phyloP scores from a whole-genome alignment of 2,888 invertebrate species.

The Heteropelma amictum region DNA sequence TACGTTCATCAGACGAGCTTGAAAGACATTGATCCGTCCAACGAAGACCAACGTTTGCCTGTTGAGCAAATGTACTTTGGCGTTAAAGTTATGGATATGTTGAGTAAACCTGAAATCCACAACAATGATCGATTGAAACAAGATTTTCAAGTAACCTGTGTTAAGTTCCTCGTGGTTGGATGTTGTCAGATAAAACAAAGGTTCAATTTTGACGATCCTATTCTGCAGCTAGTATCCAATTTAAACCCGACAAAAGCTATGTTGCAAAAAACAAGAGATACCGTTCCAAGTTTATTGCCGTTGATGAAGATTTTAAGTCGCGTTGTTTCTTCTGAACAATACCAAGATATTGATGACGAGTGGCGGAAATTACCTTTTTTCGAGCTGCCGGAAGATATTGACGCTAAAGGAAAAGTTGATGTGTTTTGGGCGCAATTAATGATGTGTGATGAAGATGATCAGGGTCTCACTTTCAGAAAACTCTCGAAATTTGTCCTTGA shows the following conservation, averaged over 20 bases:
- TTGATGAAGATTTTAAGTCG: constrained; percentile 18
- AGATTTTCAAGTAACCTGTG: constrained; percentile 23
- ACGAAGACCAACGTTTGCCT: constrained; percentile 25
- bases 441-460: constrained; percentile 5
- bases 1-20: constrained; percentile 37
- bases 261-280: constrained; percentile 2
- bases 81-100: constrained; percentile 43
- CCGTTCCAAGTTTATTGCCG: constrained; percentile 26
- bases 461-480: constrained; percentile 30
- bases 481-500: constrained; percentile 18
- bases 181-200: constrained; percentile 48
- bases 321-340: not conserved
- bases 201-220: constrained; percentile 56
- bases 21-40: constrained; percentile 25
- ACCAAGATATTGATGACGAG: constrained; percentile 38
- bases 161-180: constrained; percentile 40
- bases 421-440: too few relatives aligned
- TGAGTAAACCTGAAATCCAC: constrained; percentile 38
- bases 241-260: constrained; percentile 35
- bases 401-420: not conserved
- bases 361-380: constrained; percentile 31
- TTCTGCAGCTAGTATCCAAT: constrained; percentile 22
- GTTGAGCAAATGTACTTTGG: constrained; percentile 54
- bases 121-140: not conserved
- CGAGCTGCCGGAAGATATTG: constrained; percentile 12